Evolutionary conservation across 1,140 invertebrate genomes (phyloP).

Genomic region (Bilobella aurantiaca): DNA sequence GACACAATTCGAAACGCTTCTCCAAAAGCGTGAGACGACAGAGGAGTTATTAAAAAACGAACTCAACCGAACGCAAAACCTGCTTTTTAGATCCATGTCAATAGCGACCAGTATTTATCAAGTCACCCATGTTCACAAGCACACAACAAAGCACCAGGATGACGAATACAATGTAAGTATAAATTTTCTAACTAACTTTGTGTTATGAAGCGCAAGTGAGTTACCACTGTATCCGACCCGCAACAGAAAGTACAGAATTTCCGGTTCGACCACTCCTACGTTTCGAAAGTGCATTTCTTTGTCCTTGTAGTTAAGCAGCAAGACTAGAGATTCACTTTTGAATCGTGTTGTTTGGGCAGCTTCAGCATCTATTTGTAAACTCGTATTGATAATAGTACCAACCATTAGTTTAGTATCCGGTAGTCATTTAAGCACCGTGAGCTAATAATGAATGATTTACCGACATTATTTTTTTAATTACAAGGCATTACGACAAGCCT

Average conservation of each 20-base stretch:
- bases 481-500: too few species aligned
- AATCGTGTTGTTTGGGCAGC: too few species aligned
- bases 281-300: constrained; percentile 1
- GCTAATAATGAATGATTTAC: too few species aligned
- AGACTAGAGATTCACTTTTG: constrained; percentile 28
- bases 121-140: neutral
- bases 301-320: constrained; percentile 13
- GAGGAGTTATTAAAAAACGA: too few species aligned
- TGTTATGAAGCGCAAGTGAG: too few species aligned
- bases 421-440: too few species aligned
- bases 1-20: neutral
- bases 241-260: neutral
- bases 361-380: too few species aligned
- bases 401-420: too few species aligned
- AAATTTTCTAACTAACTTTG: neutral
- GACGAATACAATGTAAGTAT: constrained; percentile 2
- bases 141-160: constrained; percentile 1
- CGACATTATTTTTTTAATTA: too few species aligned
- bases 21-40: too few species aligned
- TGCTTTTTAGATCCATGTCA: neutral
- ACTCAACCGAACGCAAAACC: neutral
- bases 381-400: too few species aligned
- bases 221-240: too few species aligned
- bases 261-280: neutral
- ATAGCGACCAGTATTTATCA: neutral